These are phyloP conservation scores for Bombyx mandarina DNA, from an alignment of 1,140 invertebrate species.

Conservation along the genomic window DNA sequence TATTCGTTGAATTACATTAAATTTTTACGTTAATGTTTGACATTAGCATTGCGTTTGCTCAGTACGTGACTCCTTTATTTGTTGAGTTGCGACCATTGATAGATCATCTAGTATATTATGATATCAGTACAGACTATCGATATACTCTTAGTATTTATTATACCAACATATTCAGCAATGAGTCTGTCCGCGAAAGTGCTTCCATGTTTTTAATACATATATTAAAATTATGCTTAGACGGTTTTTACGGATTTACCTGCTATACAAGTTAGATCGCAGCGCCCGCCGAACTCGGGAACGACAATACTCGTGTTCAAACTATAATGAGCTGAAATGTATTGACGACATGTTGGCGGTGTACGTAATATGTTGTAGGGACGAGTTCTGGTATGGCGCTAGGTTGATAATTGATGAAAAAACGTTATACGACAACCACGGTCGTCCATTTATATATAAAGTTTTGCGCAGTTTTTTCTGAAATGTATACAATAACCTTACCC, in stretches of 20 bases:
- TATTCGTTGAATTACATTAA: constrained; percentile 14
- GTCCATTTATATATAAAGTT: too few relatives aligned
- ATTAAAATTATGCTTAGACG: constrained; percentile 50
- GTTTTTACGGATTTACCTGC: constrained; percentile 40
- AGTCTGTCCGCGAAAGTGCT: constrained; percentile 67
- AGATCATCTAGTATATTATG: background rate
- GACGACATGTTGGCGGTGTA: too few relatives aligned
- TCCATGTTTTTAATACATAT: constrained; percentile 64
- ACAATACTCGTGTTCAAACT: constrained; percentile 34
- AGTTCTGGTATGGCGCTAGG: too few relatives aligned
- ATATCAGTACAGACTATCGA: constrained; percentile 1
- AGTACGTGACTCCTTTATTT: constrained; percentile 9
- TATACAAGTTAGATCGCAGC: constrained; percentile 23
- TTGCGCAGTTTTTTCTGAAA: too few relatives aligned
- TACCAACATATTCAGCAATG: constrained; percentile 34
- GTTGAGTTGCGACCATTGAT: constrained; percentile 9
- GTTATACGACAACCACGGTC: too few relatives aligned
- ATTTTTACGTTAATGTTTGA: constrained; percentile 23
- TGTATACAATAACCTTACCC: too few relatives aligned
- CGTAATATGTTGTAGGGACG: too few relatives aligned
- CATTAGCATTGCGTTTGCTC: constrained; percentile 16
- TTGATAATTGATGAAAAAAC: too few relatives aligned
- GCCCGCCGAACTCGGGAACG: constrained; percentile 41
- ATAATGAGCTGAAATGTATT: too few relatives aligned
- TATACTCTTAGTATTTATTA: constrained; percentile 2